Percentiles rank a stretch among this genome's conserved stretches.
Evolutionary conservation across 2,797 vertebrate species (phyloP).

Genomic region (Pangasius macronema): DNA sequence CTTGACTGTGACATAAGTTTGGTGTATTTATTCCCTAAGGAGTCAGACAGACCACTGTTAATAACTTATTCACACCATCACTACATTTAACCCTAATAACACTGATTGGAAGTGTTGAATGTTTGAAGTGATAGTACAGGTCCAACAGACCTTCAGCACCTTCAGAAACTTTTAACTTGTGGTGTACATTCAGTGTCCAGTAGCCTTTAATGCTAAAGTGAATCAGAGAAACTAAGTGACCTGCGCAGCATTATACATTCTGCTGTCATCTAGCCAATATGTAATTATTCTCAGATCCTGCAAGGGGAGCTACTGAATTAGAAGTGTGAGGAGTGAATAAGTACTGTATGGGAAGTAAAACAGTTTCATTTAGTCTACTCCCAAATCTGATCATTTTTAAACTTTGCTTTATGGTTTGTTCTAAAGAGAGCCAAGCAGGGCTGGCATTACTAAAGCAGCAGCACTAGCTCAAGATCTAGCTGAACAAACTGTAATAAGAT

Average conservation of each 20-base stretch:
- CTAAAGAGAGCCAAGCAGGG: not conserved
- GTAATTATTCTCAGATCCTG: slow-evolving; percentile 7
- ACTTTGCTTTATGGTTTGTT: not conserved
- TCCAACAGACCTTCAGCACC: not conserved
- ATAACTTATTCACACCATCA: not conserved
- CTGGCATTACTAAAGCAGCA: not conserved
- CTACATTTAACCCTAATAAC: not conserved
- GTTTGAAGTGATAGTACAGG: not conserved
- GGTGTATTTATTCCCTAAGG: not conserved
- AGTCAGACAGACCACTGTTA: not conserved
- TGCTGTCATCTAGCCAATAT: not conserved
- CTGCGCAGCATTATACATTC: not conserved
- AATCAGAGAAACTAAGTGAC: not conserved
- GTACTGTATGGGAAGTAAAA: not conserved
- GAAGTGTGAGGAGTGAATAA: not conserved
- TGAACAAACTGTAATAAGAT: not conserved
- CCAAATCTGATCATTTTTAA: not conserved
- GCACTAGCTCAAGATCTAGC: not conserved
- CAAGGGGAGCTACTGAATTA: not conserved
- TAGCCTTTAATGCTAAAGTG: not conserved
- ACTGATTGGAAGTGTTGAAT: not conserved
- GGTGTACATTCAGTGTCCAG: not conserved
- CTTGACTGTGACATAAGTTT: not conserved
- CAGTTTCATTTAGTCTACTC: not conserved
- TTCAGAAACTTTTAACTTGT: not conserved